Percentiles rank a stretch among this genome's conserved stretches.
Conservation (phyloP, 2,113 vertebrate genomes). For the Macroglossus sobrinus region DNA sequence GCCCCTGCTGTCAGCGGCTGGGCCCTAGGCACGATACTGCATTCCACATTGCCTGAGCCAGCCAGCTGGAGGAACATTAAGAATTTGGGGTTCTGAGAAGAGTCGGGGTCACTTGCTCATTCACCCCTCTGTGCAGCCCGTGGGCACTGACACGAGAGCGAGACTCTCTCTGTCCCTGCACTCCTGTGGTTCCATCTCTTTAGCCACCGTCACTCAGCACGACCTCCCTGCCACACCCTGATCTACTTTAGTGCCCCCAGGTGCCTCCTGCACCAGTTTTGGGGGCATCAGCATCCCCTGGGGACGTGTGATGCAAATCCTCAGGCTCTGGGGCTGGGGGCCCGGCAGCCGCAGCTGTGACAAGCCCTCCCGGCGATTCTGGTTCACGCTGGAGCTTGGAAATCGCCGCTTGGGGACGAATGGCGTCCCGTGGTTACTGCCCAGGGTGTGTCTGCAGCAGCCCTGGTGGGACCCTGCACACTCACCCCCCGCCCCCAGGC, state of each 20-base stretch:
- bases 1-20: not conserved
- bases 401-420: no score
- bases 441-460: accelerated
- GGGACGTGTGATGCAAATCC: not conserved
- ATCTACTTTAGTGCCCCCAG: not conserved
- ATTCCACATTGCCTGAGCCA: not conserved
- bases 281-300: accelerated
- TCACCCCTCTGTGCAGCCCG: not conserved
- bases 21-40: not conserved
- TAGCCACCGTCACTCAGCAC: not conserved
- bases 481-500: no score
- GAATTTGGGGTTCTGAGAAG: not conserved
- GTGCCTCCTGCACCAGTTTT: not conserved
- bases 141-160: not conserved
- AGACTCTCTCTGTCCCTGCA: not conserved
- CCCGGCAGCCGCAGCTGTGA: no score
- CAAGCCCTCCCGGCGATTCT: accelerated
- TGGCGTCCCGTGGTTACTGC: not conserved
- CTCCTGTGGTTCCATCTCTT: no score
- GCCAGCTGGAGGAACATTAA: accelerated
- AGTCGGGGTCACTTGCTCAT: accelerated
- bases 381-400: accelerated
- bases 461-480: accelerated
- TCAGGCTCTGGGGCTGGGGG: no score
- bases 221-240: accelerated